A percentile compares a stretch with the other conserved stretches of the same genome.
These are phyloP conservation scores for Chymomyza costata DNA, from an alignment of 1,140 invertebrate genomes.

Conservation along the genomic window DNA sequence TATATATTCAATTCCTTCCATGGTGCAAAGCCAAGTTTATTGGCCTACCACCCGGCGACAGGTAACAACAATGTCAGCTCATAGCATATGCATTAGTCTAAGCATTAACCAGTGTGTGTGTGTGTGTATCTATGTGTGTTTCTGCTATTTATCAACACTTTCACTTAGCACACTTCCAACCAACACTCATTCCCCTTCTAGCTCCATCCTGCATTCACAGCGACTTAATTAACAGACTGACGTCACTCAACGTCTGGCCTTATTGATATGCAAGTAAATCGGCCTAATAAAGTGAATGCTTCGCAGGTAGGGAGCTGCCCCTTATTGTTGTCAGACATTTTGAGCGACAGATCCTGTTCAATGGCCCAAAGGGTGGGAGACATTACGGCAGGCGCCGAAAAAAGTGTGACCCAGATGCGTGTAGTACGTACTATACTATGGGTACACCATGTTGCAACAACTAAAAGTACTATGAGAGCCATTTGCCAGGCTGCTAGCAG, in stretches of 20 bases:
- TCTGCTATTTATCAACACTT: constrained; percentile 36
- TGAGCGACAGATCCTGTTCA: constrained; percentile 26
- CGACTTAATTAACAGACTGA: constrained; percentile 48
- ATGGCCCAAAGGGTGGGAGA: no score
- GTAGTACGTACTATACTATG: no score
- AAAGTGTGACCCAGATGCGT: constrained; percentile 62
- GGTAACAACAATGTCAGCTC: constrained; percentile 40
- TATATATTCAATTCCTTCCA: constrained; percentile 14
- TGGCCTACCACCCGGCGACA: constrained; percentile 42
- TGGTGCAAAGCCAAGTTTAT: constrained; percentile 30
- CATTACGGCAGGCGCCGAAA: constrained; percentile 21
- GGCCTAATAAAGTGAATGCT: not conserved
- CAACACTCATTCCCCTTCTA: no score
- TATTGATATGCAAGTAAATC: constrained; percentile 47
- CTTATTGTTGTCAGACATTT: constrained; percentile 37
- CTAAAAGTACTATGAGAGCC: constrained; percentile 7
- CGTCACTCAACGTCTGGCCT: constrained; percentile 37
- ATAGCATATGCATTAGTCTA: constrained; percentile 18
- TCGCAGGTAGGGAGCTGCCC: not conserved
- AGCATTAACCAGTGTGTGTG: not conserved
- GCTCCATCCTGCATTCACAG: constrained; percentile 30
- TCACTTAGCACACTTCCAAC: no score
- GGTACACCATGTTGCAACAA: constrained; percentile 9
- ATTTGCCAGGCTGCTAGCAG: constrained; percentile 35
- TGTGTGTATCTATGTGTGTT: constrained; percentile 5